These are phyloP conservation scores for Tetanocera ferruginea DNA, from an alignment of 2,888 invertebrate genomes.

Conservation along the genomic window DNA sequence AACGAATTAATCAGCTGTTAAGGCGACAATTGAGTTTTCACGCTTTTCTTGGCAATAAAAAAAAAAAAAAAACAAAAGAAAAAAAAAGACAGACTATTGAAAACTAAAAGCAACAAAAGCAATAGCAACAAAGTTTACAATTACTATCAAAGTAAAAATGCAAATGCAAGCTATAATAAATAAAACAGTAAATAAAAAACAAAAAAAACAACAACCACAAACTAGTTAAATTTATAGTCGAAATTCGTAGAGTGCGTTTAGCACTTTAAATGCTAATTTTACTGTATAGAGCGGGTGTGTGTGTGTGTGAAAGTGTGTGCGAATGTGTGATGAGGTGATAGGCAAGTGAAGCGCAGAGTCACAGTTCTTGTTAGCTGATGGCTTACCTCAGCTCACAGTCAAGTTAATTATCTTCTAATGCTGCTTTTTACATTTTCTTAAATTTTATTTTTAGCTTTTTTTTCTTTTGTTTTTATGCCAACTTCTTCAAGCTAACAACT, in stretches of 20 bases:
- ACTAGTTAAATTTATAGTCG: constrained; percentile 6
- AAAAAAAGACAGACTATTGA: neutral
- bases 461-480: too few relatives aligned
- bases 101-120: neutral
- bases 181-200: neutral
- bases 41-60: neutral
- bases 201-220: neutral
- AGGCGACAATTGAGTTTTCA: constrained; percentile 20
- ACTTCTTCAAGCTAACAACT: neutral
- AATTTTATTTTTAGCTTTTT: too few relatives aligned
- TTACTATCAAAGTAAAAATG: neutral
- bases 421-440: too few relatives aligned
- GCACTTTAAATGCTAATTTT: constrained; percentile 6
- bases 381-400: too few relatives aligned
- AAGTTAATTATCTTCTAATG: too few relatives aligned
- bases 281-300: too few relatives aligned
- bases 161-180: neutral
- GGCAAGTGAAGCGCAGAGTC: too few relatives aligned
- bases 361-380: too few relatives aligned
- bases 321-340: too few relatives aligned
- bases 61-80: neutral
- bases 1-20: constrained; percentile 11
- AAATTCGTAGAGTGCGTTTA: neutral
- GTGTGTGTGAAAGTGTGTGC: too few relatives aligned
- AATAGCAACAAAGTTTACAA: neutral